Base-by-base conservation (phyloP, 2,113 vertebrate species). In the Dromiciops gliroides region DNA sequence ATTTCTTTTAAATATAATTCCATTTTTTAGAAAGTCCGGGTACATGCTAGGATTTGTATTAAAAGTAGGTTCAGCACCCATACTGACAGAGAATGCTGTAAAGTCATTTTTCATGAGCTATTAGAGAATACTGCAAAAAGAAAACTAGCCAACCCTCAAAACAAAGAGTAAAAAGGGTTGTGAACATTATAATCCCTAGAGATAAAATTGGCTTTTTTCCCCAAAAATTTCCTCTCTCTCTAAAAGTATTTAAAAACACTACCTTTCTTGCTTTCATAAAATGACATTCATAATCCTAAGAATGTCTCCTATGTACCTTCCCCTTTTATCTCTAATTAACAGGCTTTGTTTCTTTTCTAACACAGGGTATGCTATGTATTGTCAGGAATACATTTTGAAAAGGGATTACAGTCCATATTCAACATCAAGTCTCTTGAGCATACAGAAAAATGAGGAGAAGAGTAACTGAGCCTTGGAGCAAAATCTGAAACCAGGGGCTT, bases 321-420 rank as follows among this genome's bases (percentile, higher is more conserved):
- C 31, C 75, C 19, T 83, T 94, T n/a, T 89, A 92, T 6, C 10
- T 2, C 8, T 6, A 92, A 22, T 67, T 93, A 92, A 91, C 12
- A 92, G 7, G 75, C 60, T n/a, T 25, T 52, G 37, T 93, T 93
- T 91, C 89, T 93, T 51, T 93, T 75, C 52, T 53, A 96, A 93
- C 51, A 90, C 60, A 60, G 19, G 9, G 14, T 94, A 95, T 51
- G 89, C 25, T 22, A 4, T 7, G 1, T 92, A 88, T 60, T 89
- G 7, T 75, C 89, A 44, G 94, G 93, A 94, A 56, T 44, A 49
- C 24, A n/a, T 91, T 93, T 91, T 52, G 31, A 91, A 90, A 94
- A 90, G 24, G 88, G 93, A 31, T 52, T 51, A 56, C 83, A 50
- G 19, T 83, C 51, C 8, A 50, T 75, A 91, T 23, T 47, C 51